A percentile compares a stretch with the other conserved stretches of the same genome.
Conservation (phyloP, 2,113 vertebrate genomes). For the Telmatochromis sp. region DNA sequence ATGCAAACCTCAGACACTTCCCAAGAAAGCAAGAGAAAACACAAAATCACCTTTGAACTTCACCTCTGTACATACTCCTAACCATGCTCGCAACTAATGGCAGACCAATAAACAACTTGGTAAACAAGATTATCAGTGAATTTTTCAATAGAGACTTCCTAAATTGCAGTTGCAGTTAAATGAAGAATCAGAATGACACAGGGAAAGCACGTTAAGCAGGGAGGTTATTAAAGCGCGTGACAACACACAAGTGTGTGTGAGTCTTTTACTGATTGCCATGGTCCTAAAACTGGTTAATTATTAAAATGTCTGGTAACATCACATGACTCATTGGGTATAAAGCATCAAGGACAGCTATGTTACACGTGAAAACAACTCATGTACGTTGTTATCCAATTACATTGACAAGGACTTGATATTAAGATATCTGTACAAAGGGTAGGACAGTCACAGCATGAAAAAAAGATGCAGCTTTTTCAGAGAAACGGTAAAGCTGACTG, state of each 20-base stretch:
- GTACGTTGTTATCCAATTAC: not conserved
- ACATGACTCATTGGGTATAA: not conserved
- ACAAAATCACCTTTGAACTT: not conserved
- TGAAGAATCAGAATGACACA: not conserved
- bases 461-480: not conserved
- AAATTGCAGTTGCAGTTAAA: not conserved
- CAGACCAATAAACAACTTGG: not conserved
- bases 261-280: not conserved
- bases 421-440: not conserved
- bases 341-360: not conserved
- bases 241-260: not conserved
- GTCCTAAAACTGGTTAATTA: slow-evolving; percentile 52
- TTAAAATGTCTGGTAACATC: slow-evolving; percentile 38
- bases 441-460: not conserved
- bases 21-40: not conserved
- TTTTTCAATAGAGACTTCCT: not conserved
- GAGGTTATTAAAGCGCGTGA: no score
- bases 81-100: not conserved
- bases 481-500: not conserved
- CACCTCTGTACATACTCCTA: not conserved
- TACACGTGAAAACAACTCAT: not conserved
- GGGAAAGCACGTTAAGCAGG: not conserved
- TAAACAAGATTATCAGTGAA: not conserved
- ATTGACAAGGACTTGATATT: not conserved
- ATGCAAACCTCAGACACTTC: not conserved